Base-by-base conservation (phyloP, 2,113 vertebrate genomes). In the Centropristis striata region DNA sequence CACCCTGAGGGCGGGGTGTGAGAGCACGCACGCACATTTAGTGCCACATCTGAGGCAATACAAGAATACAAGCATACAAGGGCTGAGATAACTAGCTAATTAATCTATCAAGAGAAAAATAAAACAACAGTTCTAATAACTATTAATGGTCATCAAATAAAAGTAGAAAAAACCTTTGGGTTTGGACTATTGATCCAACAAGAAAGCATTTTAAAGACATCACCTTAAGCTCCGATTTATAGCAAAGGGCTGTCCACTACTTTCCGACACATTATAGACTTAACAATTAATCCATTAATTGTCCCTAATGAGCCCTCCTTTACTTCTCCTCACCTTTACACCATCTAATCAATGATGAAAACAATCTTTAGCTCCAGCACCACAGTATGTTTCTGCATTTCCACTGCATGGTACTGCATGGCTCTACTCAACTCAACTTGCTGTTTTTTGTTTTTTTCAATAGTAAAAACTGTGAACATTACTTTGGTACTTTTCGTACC, bases 1-100 rank as follows among this genome's bases (percentile, higher is more conserved):
- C 61, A 64, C 21, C 71, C 68, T 42, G 61, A 65, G 69, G 3
- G 4, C 53, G 50, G 42, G 20, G 63, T 36, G 64, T 23, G 25
- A 23, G n/a, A n/a, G 77, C 1, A 27, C 1, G 21, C 4, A 5
- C 42, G 46, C 0, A 1, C 21, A 25, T 15, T n/a, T 36, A 15
- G 32, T 12, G 21, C 47, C 14, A 21, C 25, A 4, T 18, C 42
- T 8, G 54, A 72, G 14, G 47, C 15, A 5, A 16, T 4, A 58
- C 59, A 47, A 10, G 10, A 10, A 39, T 16, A 4, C 51, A 20
- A 47, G 27, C 36, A 51, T 3, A 23, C 23, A 44, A 2, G 23
- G 1, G 3, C 49, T 15, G 2, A 53, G 44, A 21, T 28, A 15
- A 25, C 32, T 11, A 14, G 23, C 5, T 57, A 32, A 69, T 39